Conservation (phyloP, 2,888 invertebrate species). For the Andrena bucephala region DNA sequence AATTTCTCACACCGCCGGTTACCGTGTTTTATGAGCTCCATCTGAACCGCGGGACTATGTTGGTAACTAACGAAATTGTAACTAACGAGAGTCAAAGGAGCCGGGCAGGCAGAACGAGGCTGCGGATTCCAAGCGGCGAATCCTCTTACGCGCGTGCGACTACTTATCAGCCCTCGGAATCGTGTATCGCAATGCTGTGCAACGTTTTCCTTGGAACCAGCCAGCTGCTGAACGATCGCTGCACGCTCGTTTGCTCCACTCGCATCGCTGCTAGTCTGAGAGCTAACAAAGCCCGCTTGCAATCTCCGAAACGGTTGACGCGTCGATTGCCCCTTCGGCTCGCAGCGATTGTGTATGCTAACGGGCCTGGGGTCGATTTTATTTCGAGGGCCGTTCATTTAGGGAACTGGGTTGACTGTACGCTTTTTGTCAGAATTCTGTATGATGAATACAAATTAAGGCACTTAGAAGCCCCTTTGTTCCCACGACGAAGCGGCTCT, state of each 20-base stretch:
- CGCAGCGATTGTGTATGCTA: neutral
- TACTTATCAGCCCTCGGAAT: constrained; percentile 45
- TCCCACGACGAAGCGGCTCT: neutral
- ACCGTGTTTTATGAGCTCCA: neutral
- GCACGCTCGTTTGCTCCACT: constrained; percentile 38
- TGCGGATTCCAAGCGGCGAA: constrained; percentile 32
- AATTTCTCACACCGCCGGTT: constrained; percentile 6
- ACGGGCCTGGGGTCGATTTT: neutral
- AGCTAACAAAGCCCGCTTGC: constrained; percentile 33
- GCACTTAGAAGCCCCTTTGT: neutral
- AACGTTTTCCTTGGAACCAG: constrained; percentile 49
- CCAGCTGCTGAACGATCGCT: constrained; percentile 45
- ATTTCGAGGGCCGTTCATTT: neutral
- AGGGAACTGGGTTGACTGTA: neutral
- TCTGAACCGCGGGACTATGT: neutral
- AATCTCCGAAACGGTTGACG: constrained; percentile 31
- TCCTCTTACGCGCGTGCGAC: constrained; percentile 35
- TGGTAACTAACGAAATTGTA: neutral
- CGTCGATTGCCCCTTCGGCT: constrained; percentile 6
- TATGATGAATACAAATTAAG: neutral
- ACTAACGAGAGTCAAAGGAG: constrained; percentile 30
- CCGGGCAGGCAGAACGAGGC: neutral
- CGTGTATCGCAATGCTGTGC: constrained; percentile 43
- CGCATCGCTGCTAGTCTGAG: constrained; percentile 20
- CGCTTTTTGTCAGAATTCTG: neutral